These are phyloP conservation scores for Sarcophilus harrisii DNA, from an alignment of 2,797 vertebrate species.

Conservation along the genomic window DNA sequence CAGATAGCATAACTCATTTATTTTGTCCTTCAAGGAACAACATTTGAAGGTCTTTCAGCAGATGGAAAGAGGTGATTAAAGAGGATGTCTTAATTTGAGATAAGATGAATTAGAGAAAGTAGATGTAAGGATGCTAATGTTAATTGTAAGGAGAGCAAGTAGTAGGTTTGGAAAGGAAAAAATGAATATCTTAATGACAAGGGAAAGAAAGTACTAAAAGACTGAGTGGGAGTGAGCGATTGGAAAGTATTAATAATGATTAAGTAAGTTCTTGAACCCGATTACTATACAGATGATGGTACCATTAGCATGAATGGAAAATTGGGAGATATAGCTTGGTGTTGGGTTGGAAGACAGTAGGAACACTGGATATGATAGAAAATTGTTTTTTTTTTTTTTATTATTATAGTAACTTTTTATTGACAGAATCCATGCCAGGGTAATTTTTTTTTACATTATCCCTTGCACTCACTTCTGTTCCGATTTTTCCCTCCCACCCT, in stretches of 20 bases:
- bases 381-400: no score
- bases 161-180: neutral
- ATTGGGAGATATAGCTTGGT: neutral
- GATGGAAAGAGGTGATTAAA: neutral
- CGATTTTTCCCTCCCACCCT: no score
- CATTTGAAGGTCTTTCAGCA: constrained; percentile 3
- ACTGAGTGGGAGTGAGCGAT: neutral
- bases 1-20: neutral
- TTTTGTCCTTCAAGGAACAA: neutral
- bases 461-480: no score
- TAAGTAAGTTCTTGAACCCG: neutral
- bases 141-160: neutral
- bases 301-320: neutral
- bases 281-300: neutral
- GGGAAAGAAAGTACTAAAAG: constrained; percentile 8
- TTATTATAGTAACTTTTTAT: no score
- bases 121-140: neutral
- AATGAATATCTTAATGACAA: neutral
- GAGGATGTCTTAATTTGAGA: constrained; percentile 11
- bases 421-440: no score
- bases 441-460: no score
- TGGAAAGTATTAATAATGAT: neutral
- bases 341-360: constrained; percentile 12
- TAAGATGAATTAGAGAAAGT: constrained; percentile 5
- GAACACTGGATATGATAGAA: neutral